These are phyloP conservation scores for Macaria notata DNA, from an alignment of 2,888 invertebrate species.

Conservation along the genomic window DNA sequence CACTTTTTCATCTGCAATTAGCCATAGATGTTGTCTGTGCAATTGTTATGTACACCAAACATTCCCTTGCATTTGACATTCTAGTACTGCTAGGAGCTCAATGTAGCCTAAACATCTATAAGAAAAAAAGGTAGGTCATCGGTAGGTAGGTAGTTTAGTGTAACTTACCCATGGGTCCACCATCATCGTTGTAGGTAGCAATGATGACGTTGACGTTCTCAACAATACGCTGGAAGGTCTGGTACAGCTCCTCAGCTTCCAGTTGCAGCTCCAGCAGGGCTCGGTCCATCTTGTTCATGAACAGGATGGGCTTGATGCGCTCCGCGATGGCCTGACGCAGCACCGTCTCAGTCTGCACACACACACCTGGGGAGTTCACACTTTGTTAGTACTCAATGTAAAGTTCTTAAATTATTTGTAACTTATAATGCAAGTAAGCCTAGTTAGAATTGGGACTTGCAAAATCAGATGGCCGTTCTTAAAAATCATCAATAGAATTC, in stretches of 20 bases:
- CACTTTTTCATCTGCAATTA: no score
- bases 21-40: no score
- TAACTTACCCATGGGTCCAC: constrained; percentile 95
- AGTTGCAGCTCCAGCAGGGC: constrained; percentile 98
- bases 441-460: neutral
- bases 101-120: no score
- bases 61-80: no score
- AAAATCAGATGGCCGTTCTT: constrained; percentile 82
- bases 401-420: no score
- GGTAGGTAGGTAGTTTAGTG: no score
- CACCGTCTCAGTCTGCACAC: constrained; percentile 99
- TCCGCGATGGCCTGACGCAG: constrained; percentile 99
- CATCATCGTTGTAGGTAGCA: constrained; percentile 98
- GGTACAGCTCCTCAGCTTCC: constrained; percentile 98
- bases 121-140: no score
- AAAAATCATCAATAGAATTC: constrained; percentile 69
- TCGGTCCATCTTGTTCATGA: constrained; percentile 99
- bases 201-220: constrained; percentile 99
- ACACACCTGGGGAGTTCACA: constrained; percentile 88
- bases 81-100: no score
- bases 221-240: constrained; percentile 99
- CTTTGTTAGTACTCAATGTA: no score
- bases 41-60: no score
- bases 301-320: constrained; percentile 99
- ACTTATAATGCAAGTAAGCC: no score